Evolutionary conservation across 2,797 vertebrate species (phyloP).

Genomic region (Tachyglossus aculeatus): DNA sequence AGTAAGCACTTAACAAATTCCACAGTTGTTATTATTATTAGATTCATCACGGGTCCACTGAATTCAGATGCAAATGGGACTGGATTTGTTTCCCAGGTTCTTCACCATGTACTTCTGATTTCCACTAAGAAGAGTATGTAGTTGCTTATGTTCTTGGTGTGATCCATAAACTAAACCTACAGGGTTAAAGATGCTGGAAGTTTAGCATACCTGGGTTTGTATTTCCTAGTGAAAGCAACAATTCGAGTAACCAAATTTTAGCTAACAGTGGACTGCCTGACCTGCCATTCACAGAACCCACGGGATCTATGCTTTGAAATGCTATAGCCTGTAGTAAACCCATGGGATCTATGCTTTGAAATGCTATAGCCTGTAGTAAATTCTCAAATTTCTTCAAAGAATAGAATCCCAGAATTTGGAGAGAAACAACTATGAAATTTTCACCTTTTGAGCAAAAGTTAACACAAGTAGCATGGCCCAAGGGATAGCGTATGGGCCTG

Average conservation of each 20-base stretch:
- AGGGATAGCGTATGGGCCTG: too few species aligned
- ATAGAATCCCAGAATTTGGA: background rate
- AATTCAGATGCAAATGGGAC: too few species aligned
- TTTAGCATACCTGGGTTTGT: background rate
- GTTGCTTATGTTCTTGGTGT: background rate
- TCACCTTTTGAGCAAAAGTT: too few species aligned
- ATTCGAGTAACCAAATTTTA: background rate
- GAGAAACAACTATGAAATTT: too few species aligned
- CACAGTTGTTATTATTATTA: too few species aligned
- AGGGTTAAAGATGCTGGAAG: background rate
- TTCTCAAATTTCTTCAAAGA: background rate
- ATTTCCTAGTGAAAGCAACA: conserved; percentile 1
- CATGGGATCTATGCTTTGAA: background rate
- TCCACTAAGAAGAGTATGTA: too few species aligned
- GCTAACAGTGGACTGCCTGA: background rate
- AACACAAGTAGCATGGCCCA: too few species aligned
- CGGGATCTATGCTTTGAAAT: background rate
- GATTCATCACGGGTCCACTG: too few species aligned
- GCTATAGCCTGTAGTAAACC: background rate
- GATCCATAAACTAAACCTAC: background rate
- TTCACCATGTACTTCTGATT: too few species aligned
- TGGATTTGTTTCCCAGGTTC: too few species aligned
- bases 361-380: background rate
- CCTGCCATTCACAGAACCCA: background rate
- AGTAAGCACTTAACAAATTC: too few species aligned